Evolutionary conservation across 2,797 vertebrate species (phyloP).

Genomic region (Kryptolebias ocellatus): DNA sequence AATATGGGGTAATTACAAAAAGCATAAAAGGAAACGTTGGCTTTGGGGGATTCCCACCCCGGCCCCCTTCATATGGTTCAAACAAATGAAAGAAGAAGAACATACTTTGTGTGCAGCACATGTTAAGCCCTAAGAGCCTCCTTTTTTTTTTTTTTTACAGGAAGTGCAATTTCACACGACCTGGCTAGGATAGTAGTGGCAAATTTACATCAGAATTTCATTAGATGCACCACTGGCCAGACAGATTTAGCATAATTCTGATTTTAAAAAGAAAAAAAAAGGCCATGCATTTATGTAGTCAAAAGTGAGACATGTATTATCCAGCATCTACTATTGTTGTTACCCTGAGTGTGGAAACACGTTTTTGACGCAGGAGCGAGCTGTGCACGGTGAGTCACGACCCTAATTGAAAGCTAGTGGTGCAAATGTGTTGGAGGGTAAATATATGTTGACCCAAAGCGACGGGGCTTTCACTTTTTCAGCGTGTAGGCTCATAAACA

Average conservation of each 20-base stretch:
- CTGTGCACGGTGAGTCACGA: constrained; percentile 62
- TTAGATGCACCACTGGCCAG: constrained; percentile 25
- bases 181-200: constrained; percentile 18
- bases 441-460: constrained; percentile 74
- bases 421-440: constrained; percentile 58
- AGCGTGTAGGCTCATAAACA: constrained; percentile 49
- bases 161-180: constrained; percentile 25
- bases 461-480: constrained; percentile 55
- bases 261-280: neutral
- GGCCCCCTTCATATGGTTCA: constrained; percentile 9
- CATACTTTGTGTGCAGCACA: constrained; percentile 14
- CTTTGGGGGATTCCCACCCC: neutral
- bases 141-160: neutral
- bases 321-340: constrained; percentile 41
- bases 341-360: constrained; percentile 53
- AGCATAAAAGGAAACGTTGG: neutral
- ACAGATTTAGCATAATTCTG: constrained; percentile 4
- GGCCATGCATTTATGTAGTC: neutral
- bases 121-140: constrained; percentile 2
- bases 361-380: constrained; percentile 25
- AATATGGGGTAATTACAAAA: constrained; percentile 20
- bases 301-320: constrained; percentile 50
- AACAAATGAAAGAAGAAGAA: constrained; percentile 19
- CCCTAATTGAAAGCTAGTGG: constrained; percentile 68
- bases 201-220: constrained; percentile 47